These are phyloP conservation scores for Cordilura impudica DNA, from an alignment of 2,888 invertebrate genomes.

Conservation along the genomic window DNA sequence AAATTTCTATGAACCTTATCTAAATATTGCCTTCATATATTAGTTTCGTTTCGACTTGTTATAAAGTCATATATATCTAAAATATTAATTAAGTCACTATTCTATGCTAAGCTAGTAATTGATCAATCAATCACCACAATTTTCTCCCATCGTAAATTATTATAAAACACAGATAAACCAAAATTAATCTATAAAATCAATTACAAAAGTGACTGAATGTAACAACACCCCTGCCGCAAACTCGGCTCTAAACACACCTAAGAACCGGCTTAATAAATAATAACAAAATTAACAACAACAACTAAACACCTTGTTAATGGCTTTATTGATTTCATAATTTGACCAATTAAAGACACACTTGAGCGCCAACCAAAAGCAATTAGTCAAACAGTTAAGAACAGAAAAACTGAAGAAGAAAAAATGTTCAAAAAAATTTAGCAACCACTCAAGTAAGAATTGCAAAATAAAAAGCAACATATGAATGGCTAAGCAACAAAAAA, in stretches of 20 bases:
- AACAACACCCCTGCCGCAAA: neutral
- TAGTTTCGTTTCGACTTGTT: too few species aligned
- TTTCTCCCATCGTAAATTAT: constrained; percentile 20
- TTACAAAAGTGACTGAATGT: constrained; percentile 27
- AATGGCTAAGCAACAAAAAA: neutral
- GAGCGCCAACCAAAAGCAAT: constrained; percentile 46
- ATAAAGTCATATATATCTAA: too few species aligned
- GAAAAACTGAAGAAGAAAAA: neutral
- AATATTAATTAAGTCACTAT: too few species aligned
- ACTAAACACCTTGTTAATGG: constrained; percentile 62
- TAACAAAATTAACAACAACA: constrained; percentile 36
- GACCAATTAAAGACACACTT: constrained; percentile 65
- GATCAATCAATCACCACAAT: constrained; percentile 39
- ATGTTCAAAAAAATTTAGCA: constrained; percentile 7
- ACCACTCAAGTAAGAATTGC: neutral
- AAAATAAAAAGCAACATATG: constrained; percentile 7
- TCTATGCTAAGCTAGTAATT: neutral
- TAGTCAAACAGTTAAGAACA: constrained; percentile 34
- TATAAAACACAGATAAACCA: neutral
- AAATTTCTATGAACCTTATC: too few species aligned
- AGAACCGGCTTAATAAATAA: constrained; percentile 1
- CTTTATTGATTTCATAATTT: constrained; percentile 64
- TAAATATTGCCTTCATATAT: too few species aligned
- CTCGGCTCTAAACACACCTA: neutral
- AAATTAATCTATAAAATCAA: constrained; percentile 30